Conservation (phyloP, 2,888 invertebrate genomes). For the Temnothorax ravouxi region DNA sequence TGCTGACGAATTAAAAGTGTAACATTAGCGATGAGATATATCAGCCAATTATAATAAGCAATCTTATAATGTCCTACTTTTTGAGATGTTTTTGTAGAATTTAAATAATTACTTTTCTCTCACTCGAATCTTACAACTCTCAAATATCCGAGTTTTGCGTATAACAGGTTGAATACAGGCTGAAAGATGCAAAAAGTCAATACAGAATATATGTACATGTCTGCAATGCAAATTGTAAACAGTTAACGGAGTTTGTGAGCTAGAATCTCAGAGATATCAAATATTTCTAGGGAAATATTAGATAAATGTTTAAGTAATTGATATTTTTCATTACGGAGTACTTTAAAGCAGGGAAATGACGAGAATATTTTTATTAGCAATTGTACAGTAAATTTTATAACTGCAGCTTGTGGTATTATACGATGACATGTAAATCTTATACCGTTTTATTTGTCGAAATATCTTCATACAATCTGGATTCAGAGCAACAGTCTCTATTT, state of each 20-base stretch:
- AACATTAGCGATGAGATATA: background rate
- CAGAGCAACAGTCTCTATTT: background rate
- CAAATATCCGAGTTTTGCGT: background rate
- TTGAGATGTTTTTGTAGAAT: background rate
- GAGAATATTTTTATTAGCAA: background rate
- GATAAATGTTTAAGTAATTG: background rate
- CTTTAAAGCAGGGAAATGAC: background rate
- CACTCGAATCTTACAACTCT: background rate
- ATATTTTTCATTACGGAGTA: background rate
- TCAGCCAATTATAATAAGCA: background rate
- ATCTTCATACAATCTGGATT: slow-evolving; percentile 5
- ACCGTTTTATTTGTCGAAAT: background rate
- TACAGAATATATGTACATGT: background rate
- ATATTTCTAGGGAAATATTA: background rate
- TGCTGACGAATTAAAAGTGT: background rate
- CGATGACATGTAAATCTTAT: background rate
- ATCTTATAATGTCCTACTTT: background rate
- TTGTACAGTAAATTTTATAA: background rate
- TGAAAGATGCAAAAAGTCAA: slow-evolving; percentile 13
- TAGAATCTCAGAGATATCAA: background rate
- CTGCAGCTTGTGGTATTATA: slow-evolving; percentile 23
- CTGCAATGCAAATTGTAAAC: background rate
- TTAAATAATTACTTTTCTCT: background rate
- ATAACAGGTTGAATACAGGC: background rate
- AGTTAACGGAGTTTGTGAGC: background rate